phyloP scores from a whole-genome alignment of 2,113 vertebrate genomes.

The Ictalurus furcatus region DNA sequence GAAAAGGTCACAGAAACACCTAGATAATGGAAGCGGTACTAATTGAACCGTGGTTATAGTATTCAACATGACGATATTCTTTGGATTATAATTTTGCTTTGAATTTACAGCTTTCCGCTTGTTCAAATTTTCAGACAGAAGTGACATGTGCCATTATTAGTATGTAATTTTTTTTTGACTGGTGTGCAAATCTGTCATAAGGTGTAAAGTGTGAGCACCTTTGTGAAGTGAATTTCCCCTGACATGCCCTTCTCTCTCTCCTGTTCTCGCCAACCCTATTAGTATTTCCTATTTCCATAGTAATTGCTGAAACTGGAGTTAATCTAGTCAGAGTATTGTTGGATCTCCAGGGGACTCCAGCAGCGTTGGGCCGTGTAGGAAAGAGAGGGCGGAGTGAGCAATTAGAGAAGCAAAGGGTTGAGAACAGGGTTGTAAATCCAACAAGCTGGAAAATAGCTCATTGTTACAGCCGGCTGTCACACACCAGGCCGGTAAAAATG shows the following conservation, averaged over 20 bases:
- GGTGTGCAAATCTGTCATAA: neutral
- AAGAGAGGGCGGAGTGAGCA: neutral
- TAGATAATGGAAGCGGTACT: neutral
- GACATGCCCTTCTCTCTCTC: neutral
- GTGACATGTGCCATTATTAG: neutral
- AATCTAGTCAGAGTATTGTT: slow-evolving; percentile 44
- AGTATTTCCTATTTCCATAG: slow-evolving; percentile 2
- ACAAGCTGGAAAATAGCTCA: slow-evolving; percentile 43
- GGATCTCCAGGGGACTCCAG: slow-evolving; percentile 32
- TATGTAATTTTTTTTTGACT: neutral
- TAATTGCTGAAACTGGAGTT: slow-evolving; percentile 27
- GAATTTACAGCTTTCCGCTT: neutral
- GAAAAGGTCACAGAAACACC: neutral
- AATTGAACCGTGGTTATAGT: neutral
- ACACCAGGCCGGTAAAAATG: slow-evolving; percentile 34
- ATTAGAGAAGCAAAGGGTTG: neutral
- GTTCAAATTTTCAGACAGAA: neutral
- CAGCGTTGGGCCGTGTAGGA: slow-evolving; percentile 8
- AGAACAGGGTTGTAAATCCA: slow-evolving; percentile 38
- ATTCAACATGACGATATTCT: neutral
- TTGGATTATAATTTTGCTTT: neutral
- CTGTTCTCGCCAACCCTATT: slow-evolving; percentile 6
- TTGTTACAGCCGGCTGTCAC: slow-evolving; percentile 35
- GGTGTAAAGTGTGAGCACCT: neutral
- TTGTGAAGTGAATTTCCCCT: slow-evolving; percentile 5